These are phyloP conservation scores for Sebastiscus albofasciatus DNA, from an alignment of 2,797 vertebrate species.

Conservation along the genomic window DNA sequence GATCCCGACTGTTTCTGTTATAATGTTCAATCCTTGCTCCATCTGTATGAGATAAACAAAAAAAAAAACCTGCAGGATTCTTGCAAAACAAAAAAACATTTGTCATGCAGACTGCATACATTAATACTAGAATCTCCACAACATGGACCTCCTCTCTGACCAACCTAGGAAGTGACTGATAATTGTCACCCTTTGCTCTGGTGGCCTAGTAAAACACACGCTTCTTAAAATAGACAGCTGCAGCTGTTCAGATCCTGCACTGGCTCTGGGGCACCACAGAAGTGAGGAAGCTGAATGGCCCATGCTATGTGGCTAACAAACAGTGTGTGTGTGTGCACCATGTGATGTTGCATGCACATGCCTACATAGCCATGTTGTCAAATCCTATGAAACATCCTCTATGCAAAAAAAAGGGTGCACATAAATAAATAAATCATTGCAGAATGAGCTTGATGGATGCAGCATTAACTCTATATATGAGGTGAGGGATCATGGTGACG, in stretches of 20 bases:
- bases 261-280: slow-evolving; percentile 55
- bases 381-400: not conserved
- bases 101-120: not conserved
- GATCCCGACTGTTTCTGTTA: slow-evolving; percentile 32
- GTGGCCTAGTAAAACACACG: slow-evolving; percentile 63
- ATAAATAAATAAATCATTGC: not conserved
- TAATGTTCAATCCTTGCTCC: slow-evolving; percentile 14
- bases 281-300: slow-evolving; percentile 43
- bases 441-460: not conserved
- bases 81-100: not conserved
- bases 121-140: not conserved
- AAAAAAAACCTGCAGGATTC: not conserved
- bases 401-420: not conserved
- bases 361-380: slow-evolving; percentile 14
- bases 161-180: slow-evolving; percentile 46
- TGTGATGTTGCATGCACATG: slow-evolving; percentile 32
- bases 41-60: slow-evolving; percentile 38
- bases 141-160: not conserved
- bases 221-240: slow-evolving; percentile 78
- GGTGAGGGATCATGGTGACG: slow-evolving; percentile 68
- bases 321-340: slow-evolving; percentile 1
- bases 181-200: slow-evolving; percentile 67
- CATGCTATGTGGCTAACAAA: slow-evolving; percentile 32
- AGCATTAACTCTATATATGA: slow-evolving; percentile 5
- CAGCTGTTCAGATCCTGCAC: slow-evolving; percentile 80